Conservation (phyloP, 2,888 invertebrate genomes). For the Apoderus coryli region DNA sequence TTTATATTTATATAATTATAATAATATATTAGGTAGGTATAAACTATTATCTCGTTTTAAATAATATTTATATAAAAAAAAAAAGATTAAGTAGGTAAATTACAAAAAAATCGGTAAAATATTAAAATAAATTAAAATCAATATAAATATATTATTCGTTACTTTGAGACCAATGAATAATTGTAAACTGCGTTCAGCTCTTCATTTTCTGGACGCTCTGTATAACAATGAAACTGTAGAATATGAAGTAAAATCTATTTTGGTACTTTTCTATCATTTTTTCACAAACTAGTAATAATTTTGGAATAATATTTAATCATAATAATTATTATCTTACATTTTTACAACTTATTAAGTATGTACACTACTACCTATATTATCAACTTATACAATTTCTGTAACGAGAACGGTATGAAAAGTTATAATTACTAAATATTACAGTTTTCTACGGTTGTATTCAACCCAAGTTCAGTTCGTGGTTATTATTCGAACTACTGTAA, state of each 20-base stretch:
- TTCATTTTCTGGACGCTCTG: conserved; percentile 8
- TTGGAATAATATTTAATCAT: too few species aligned
- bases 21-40: conserved; percentile 16
- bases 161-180: conserved; percentile 29
- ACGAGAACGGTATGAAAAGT: too few species aligned
- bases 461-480: conserved; percentile 28
- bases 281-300: too few species aligned
- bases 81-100: conserved; percentile 13
- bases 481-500: conserved; percentile 27
- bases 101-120: conserved; percentile 6
- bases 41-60: too few species aligned
- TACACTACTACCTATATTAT: too few species aligned
- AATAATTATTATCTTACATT: conserved; percentile 9
- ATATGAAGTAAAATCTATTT: too few species aligned
- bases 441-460: conserved; percentile 10
- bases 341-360: too few species aligned
- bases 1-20: conserved; percentile 28
- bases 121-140: conserved; percentile 12
- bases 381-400: too few species aligned
- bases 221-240: conserved; percentile 1
- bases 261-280: too few species aligned
- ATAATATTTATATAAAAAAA: too few species aligned
- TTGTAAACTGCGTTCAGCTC: conserved; percentile 14
- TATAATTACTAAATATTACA: neutral
- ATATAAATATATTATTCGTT: conserved; percentile 27